phyloP scores from a whole-genome alignment of 2,888 invertebrate genomes.

The Andrena praecox region DNA sequence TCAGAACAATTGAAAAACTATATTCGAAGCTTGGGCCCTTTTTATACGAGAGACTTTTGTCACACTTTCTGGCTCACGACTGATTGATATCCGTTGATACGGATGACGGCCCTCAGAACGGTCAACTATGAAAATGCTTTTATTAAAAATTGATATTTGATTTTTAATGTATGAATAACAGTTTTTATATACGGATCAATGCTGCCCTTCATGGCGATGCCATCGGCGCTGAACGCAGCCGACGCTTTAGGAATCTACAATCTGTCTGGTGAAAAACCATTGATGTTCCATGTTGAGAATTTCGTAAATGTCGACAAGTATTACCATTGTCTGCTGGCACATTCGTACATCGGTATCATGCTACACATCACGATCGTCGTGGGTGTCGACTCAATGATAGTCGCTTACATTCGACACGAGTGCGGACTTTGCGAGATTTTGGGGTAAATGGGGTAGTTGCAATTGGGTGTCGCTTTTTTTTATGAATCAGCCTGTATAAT shows the following conservation, averaged over 20 bases:
- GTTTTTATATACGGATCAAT: conserved; percentile 56
- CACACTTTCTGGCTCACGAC: too few species aligned
- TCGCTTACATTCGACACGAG: conserved; percentile 56
- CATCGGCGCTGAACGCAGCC: conserved; percentile 45
- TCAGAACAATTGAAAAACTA: too few species aligned
- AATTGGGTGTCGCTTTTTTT: background rate
- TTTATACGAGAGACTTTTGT: too few species aligned
- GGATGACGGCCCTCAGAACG: too few species aligned
- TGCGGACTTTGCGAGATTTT: conserved; percentile 64
- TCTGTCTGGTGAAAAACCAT: conserved; percentile 30
- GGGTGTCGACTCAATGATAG: conserved; percentile 55
- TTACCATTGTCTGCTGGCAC: conserved; percentile 55
- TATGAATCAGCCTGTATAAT: too few species aligned
- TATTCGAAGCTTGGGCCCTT: too few species aligned
- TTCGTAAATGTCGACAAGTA: conserved; percentile 60
- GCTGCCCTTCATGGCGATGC: conserved; percentile 57
- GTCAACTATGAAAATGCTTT: too few species aligned
- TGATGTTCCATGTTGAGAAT: conserved; percentile 58
- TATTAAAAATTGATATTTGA: background rate
- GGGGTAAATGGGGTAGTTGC: conserved; percentile 51
- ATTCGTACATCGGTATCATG: conserved; percentile 58
- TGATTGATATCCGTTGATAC: too few species aligned
- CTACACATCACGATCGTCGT: conserved; percentile 52
- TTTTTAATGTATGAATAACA: conserved; percentile 14
- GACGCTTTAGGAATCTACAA: conserved; percentile 48